Base-by-base conservation (phyloP, 2,113 vertebrate species). In the Apeltes quadracus region DNA sequence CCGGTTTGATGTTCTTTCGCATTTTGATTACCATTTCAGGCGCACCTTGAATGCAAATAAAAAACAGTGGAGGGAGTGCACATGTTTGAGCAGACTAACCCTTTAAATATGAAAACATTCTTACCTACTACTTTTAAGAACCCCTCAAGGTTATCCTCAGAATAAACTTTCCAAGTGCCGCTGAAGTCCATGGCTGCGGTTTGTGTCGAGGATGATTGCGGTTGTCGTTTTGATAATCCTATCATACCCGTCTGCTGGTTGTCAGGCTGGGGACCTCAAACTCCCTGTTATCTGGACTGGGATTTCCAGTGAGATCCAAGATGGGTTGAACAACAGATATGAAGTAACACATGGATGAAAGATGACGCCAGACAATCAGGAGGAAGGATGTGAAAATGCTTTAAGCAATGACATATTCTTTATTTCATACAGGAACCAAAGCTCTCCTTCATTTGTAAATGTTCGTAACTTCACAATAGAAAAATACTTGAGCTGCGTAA, bases 161-260 rank as follows among this genome's bases (percentile, higher is more conserved):
- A 66, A 18, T 94, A 93, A 69, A 95, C 90, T 51, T 95, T 87
- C 95, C 96, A 96, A 3, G 92, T 94, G 65, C 95, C 95, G 1
- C 2, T 82, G 64, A 96, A 96, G 1, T 95, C 93, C 94, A 95
- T 95, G 8, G 0, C 80, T 88, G 62, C 66, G 53, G 46, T 1
- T 36, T 5, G 36, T 43, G 65, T 11, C 32, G 34, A 76, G 56
- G 44, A 25, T 11, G 53, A 69, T 44, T 78, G 81, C 72, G 62
- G 46, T 34, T 48, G 48, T 57, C 59, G 15, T 72, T 75, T 64
- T 61, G 51, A 53, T 2, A 6, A 25, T 68, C 51, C 15, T 44
- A 15, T 66, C 46, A 46, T 39, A 41, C 61, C 15, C 6, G 0
- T 8, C 44, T 22, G 44, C 15, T 68, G 67, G 90, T 92, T 90